A percentile compares a stretch with the other conserved stretches of the same genome.
Evolutionary conservation across 2,888 invertebrate genomes (phyloP).

Genomic region (Zygothrica quintamaculata): DNA sequence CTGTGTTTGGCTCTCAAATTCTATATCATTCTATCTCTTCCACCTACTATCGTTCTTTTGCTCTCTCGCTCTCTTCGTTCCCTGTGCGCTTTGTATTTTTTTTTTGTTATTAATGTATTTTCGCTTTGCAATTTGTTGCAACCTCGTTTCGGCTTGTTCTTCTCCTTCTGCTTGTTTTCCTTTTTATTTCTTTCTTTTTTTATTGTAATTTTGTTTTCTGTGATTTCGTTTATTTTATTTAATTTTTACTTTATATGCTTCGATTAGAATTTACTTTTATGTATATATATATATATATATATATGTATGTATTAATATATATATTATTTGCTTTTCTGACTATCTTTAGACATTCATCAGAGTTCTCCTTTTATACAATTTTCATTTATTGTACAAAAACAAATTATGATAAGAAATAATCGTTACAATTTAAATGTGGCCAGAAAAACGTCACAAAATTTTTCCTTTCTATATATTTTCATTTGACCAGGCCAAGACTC

Average conservation of each 20-base stretch:
- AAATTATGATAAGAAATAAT: too few relatives aligned
- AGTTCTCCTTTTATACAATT: constrained; percentile 31
- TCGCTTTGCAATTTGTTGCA: constrained; percentile 36
- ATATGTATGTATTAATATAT: too few relatives aligned
- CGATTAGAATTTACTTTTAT: constrained; percentile 43
- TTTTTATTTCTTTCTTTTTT: constrained; percentile 7
- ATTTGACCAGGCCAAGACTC: constrained; percentile 14
- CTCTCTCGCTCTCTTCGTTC: constrained; percentile 7
- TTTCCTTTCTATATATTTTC: too few relatives aligned
- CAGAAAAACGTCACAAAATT: constrained; percentile 31
- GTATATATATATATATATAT: too few relatives aligned
- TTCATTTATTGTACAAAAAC: constrained; percentile 58
- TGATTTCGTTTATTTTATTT: constrained; percentile 22
- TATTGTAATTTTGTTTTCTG: constrained; percentile 11
- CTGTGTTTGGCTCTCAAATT: constrained; percentile 46
- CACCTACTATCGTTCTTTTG: constrained; percentile 5
- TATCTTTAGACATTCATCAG: constrained; percentile 17
- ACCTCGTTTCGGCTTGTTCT: constrained; percentile 25
- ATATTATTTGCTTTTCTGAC: background rate
- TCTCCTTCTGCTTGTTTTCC: constrained; percentile 11
- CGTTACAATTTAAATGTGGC: constrained; percentile 32
- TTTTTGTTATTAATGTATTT: constrained; percentile 17
- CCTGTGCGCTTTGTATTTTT: too few relatives aligned
- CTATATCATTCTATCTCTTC: constrained; percentile 1
- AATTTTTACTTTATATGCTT: constrained; percentile 55